Evolutionary conservation across 2,113 vertebrate genomes (phyloP).

Genomic region (Megaleporinus macrocephalus): DNA sequence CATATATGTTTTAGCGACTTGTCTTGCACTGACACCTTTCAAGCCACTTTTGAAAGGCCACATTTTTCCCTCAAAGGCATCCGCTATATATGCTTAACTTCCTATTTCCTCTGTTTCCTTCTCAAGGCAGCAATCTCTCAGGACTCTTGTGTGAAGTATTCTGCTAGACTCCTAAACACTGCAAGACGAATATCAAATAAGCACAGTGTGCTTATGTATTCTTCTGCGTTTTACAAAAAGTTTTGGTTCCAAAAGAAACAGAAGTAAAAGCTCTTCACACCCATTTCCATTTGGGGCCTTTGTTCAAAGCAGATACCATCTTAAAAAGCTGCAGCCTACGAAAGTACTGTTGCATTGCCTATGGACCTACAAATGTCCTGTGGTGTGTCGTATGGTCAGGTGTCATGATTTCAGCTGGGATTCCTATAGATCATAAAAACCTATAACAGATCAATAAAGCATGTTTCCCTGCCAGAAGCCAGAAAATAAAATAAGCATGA

Average conservation of each 20-base stretch:
- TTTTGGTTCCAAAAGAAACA: not conserved
- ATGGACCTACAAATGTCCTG: not conserved
- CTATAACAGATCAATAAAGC: conserved; percentile 32
- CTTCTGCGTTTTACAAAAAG: not conserved
- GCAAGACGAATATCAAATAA: not conserved
- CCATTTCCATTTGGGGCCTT: not conserved
- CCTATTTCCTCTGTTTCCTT: not conserved
- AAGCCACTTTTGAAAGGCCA: too few relatives aligned
- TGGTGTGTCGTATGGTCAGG: not conserved
- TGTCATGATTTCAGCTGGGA: not conserved
- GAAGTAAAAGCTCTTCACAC: not conserved
- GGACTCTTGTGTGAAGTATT: not conserved
- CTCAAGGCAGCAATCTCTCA: not conserved
- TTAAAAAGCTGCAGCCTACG: not conserved
- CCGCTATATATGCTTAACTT: not conserved
- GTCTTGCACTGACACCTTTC: not conserved
- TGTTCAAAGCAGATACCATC: not conserved
- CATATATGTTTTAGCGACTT: not conserved
- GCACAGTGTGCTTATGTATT: not conserved
- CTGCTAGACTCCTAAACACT: not conserved
- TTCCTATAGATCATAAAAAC: not conserved
- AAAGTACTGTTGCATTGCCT: not conserved
- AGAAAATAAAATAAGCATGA: conserved; percentile 5
- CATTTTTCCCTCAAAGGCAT: not conserved
- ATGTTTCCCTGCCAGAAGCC: conserved; percentile 2